Evolutionary conservation across 2,888 invertebrate species (phyloP), one percentile per base, ranked within the genome.

Genomic region (Sthenelais limicola): DNA sequence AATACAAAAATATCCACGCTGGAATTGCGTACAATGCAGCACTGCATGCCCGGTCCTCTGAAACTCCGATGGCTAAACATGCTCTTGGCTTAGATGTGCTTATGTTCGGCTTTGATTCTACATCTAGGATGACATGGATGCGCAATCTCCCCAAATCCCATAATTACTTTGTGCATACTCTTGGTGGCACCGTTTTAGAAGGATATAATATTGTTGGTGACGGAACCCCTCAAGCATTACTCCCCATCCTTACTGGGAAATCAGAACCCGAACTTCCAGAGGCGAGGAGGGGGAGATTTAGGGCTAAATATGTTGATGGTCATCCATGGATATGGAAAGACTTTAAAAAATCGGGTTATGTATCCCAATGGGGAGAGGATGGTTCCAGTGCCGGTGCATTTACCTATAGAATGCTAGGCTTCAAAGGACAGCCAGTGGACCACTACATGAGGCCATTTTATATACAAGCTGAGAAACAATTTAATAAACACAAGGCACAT

Each of bases 251-350:
- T 7, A 79, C 80, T 18, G 80, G 80, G 5, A 69, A 74, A 9
- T 76, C 47, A 1, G 78, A 78, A 48, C 33, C 28, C n/a, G 79
- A 80, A 85, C 85, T 96, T 56, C 96, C 96, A 0, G 96, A 96
- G 82, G 93, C 94, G 0, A 90, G 96, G 28, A 70, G 77, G 92
- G 92, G 87, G 89, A 92, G 54, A 90, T 91, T 85, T 85, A 89
- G 35, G 56, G 91, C 93, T 0, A 87, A 90, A 18, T 91, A 89
- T 67, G 91, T 96, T 0, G 92, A 96, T 84, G 89, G 91, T 0
- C 94, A 94, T 89, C 94, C 95, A 0, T 93, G 96, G 89, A 91
- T 96, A 77, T 97, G 96, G 93, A 92, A 94, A 79, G 91, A 93
- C 69, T 93, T 92, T 79, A 91, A 91, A 69, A 78, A 84, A 5